Percentiles rank a stretch among this genome's conserved stretches.
phyloP scores from a whole-genome alignment of 1,140 invertebrate species.

The Scaptomyza montana region DNA sequence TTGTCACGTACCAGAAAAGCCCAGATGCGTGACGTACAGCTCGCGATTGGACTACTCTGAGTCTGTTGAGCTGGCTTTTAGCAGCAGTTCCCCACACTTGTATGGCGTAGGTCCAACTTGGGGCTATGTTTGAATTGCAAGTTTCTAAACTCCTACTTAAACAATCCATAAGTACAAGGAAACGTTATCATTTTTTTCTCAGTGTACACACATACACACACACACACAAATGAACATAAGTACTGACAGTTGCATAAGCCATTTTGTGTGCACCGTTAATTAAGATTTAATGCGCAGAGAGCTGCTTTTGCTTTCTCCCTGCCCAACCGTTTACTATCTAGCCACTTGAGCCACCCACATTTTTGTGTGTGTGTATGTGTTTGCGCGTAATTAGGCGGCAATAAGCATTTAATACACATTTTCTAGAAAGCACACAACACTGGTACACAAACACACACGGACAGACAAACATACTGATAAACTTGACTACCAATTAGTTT shows the following conservation, averaged over 20 bases:
- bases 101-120: no score
- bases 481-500: constrained; percentile 63
- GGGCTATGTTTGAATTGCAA: no score
- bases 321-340: constrained; percentile 26
- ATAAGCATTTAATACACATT: constrained; percentile 82
- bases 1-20: no score
- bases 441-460: constrained; percentile 5
- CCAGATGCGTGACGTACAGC: no score
- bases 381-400: constrained; percentile 77
- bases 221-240: constrained; percentile 4
- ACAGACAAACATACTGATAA: constrained; percentile 9
- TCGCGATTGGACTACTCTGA: no score
- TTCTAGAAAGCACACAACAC: constrained; percentile 31
- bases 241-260: constrained; percentile 52
- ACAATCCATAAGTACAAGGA: no score
- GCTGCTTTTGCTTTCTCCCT: not conserved
- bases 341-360: constrained; percentile 22
- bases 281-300: constrained; percentile 70
- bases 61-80: no score
- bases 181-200: not conserved
- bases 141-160: no score
- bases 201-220: constrained; percentile 8
- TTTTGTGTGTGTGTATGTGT: constrained; percentile 43
- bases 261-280: constrained; percentile 62
- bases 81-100: no score